Evolutionary conservation across 2,888 invertebrate species (phyloP).

Genomic region (Limnephilus marmoratus): DNA sequence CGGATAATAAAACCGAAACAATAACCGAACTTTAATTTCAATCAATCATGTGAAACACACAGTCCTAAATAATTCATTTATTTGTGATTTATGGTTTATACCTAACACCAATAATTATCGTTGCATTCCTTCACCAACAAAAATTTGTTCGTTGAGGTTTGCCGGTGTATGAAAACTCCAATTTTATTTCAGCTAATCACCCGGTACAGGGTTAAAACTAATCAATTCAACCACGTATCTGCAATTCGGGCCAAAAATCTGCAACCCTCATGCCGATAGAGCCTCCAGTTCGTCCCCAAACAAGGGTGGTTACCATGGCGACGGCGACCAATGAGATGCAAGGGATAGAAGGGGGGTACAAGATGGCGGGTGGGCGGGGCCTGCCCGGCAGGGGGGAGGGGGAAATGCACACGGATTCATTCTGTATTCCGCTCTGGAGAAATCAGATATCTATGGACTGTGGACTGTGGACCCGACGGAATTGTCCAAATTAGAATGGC

Average conservation of each 20-base stretch:
- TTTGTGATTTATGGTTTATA: too few relatives aligned
- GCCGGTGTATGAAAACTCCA: not conserved
- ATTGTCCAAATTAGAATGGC: not conserved
- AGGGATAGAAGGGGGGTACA: constrained; percentile 58
- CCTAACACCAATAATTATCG: too few relatives aligned
- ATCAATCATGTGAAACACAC: too few relatives aligned
- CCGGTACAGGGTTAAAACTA: not conserved
- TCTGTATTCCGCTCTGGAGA: not conserved
- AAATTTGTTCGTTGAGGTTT: too few relatives aligned
- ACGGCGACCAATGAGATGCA: constrained; percentile 65
- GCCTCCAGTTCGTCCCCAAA: constrained; percentile 50
- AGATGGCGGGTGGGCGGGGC: constrained; percentile 64
- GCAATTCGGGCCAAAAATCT: not conserved
- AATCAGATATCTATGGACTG: not conserved
- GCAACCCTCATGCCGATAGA: not conserved
- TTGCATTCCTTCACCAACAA: too few relatives aligned
- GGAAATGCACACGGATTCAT: not conserved
- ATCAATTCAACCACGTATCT: not conserved
- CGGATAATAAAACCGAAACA: too few relatives aligned
- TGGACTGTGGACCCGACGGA: not conserved
- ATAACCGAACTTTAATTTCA: too few relatives aligned
- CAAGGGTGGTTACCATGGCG: constrained; percentile 61
- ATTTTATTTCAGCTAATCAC: not conserved
- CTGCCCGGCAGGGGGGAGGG: not conserved
- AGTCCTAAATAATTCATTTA: too few relatives aligned